Conservation (phyloP, 2,797 vertebrate species). For the Scolopax rusticola region DNA sequence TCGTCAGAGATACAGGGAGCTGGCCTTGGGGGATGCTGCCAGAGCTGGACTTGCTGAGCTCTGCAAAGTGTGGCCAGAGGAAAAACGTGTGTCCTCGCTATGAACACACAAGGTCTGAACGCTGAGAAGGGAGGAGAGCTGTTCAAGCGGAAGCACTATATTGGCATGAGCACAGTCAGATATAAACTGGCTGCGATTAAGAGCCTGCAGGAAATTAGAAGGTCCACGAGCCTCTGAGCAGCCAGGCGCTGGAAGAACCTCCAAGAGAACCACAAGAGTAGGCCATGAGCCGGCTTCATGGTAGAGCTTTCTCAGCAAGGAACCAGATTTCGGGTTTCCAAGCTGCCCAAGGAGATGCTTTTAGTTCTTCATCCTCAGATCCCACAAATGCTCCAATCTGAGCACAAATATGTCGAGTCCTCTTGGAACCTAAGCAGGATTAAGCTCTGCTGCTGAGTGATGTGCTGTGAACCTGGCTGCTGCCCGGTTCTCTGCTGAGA, state of each 20-base stretch:
- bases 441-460: neutral
- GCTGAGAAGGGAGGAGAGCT: neutral
- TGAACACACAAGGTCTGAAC: neutral
- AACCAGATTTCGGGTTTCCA: neutral
- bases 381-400: neutral
- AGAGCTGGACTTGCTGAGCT: rapidly evolving
- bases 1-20: rapidly evolving
- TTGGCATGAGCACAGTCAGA: neutral
- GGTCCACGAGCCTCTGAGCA: neutral
- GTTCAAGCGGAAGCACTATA: neutral
- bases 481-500: neutral
- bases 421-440: neutral
- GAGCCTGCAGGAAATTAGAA: conserved; percentile 22
- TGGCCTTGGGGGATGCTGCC: neutral
- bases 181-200: neutral
- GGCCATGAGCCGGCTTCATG: neutral
- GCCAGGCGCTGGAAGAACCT: conserved; percentile 12
- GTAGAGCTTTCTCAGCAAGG: neutral
- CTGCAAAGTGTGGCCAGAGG: neutral
- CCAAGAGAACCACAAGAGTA: neutral
- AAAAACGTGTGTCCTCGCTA: neutral
- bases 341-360: neutral
- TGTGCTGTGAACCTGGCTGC: neutral
- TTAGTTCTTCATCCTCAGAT: neutral
- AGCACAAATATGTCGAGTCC: neutral